Evolutionary conservation across 2,113 vertebrate species (phyloP), one percentile per base, ranked within the genome.

Genomic region (Nannobrachium achirus): DNA sequence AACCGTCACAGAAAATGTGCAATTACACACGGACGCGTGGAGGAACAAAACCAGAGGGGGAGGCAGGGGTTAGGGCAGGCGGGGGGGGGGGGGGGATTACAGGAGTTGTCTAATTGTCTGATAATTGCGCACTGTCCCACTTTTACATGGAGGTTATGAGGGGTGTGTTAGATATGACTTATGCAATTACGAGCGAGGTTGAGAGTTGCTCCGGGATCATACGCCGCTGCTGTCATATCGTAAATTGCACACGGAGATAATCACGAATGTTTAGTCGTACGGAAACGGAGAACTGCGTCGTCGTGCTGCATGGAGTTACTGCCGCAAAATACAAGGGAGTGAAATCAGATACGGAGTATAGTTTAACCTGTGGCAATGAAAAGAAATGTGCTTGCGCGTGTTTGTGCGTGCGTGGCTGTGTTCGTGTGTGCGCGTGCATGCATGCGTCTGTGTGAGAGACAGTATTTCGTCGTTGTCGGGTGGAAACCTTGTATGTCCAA

Each of bases 91-190:
- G 56, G 18, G 4, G 45, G 82, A 89, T 85, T 81, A 82, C 63
- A 45, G 64, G 64, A 82, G 70, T 73, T 73, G 67, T 75, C 80
- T 86, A 87, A 87, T 87, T 88, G 76, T 42, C 1, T 46, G 38
- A 39, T 87, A 83, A 88, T 85, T 80, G 49, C 66, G 81, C 45
- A 76, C 67, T 63, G 80, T 57, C 45, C 63, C 40, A 41, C 50
- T 18, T n/a, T 55, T 53, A 55, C 63, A 41, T 18, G 59, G 52
- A 20, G 57, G 71, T 62, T 74, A 33, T 63, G 40, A 66, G 65
- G 73, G 72, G 77, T 40, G 57, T 69, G 79, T 86, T 80, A 84
- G 77, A 69, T 79, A 38, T 62, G 77, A 69, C 71, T 77, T 57
- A 38, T 49, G 61, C 73, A 68, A 67, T 87, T 76, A 76, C 3